A percentile compares a stretch with the other conserved stretches of the same genome.
Evolutionary conservation across 2,113 vertebrate species (phyloP).

Genomic region (Polypterus senegalus): DNA sequence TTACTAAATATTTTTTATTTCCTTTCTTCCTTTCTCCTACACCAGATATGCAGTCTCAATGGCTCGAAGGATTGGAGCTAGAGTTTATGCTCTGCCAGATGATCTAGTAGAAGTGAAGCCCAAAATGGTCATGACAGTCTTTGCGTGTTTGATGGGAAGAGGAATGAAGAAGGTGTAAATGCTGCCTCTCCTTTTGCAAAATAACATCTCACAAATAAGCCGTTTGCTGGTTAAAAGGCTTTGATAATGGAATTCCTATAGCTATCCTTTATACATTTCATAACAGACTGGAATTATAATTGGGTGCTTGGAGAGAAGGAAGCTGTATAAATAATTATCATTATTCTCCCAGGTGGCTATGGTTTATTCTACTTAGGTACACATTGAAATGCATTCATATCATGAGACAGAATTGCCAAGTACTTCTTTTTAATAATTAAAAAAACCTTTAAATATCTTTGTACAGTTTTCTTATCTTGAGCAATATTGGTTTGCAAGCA

Average conservation of each 20-base stretch:
- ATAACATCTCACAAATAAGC: conserved; percentile 30
- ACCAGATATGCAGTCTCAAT: conserved; percentile 78
- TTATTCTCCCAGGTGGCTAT: conserved; percentile 33
- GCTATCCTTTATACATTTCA: conserved; percentile 26
- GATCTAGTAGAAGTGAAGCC: conserved; percentile 81
- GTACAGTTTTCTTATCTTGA: conserved; percentile 18
- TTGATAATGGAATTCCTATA: conserved; percentile 44
- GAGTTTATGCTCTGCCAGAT: conserved; percentile 81
- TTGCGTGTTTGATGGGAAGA: conserved; percentile 93
- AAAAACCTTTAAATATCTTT: conserved; percentile 13
- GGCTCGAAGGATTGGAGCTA: conserved; percentile 79
- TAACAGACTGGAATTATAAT: conserved; percentile 30
- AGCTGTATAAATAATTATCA: conserved; percentile 14
- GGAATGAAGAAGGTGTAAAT: conserved; percentile 79
- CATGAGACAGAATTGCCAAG: conserved; percentile 8
- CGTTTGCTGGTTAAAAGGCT: conserved; percentile 50
- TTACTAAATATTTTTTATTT: too few species aligned
- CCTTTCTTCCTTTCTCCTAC: background rate
- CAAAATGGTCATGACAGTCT: conserved; percentile 94
- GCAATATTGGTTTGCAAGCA: too few species aligned
- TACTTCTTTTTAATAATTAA: background rate
- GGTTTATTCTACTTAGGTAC: conserved; percentile 37
- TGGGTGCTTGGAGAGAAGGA: conserved; percentile 28
- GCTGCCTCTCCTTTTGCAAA: conserved; percentile 8
- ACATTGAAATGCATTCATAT: conserved; percentile 44